Base-by-base conservation (phyloP, 2,797 vertebrate species). In the Harpagifer antarcticus region DNA sequence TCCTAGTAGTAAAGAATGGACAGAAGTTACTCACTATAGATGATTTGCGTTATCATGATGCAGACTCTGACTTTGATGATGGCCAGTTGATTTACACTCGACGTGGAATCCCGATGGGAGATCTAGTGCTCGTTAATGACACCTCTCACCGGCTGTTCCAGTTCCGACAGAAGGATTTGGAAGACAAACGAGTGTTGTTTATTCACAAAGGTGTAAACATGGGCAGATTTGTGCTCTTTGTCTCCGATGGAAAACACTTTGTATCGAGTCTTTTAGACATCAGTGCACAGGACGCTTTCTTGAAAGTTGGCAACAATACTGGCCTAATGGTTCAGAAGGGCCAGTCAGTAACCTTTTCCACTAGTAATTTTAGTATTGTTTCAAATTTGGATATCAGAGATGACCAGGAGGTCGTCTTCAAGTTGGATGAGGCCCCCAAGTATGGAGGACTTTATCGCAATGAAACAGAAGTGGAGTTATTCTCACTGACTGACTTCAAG, bases 201-300 rank as follows among this genome's bases (percentile, higher is more conserved):
- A 69, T 94, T 74, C 96, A 98, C 81, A 89, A 0, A 20, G 96
- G 97, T 2, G 93, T 90, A 19, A 95, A 93, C 87, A 93, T 84
- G 9, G 96, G 96, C 3, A 89, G 92, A 53, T 98, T 99, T 78
- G 95, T 98, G 56, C 93, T 99, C 40, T 97, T 99, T 15, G 95
- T 98, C 48, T 97, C 97, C 0, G 97, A 98, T 74, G 96, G 96
- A 12, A 95, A 96, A 83, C 96, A 98, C 85, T 96, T 96, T 73
- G 94, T 94, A 0, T 96, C 95, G 1, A 95, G 94, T 4, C 93
- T 99, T 76, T 86, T 97, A 5, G 96, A 98, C 82, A 94, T 99
- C 82, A 96, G 84, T 42, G 95, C 96, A 16, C 93, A 95, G 0
- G 95, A 97, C 16, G 94, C 96, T n/a, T 98, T 96, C 31, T 17